Evolutionary conservation across 64 coral and sea anemone genomes (phyloP).

Genomic region (Pachyseris speciosa): DNA sequence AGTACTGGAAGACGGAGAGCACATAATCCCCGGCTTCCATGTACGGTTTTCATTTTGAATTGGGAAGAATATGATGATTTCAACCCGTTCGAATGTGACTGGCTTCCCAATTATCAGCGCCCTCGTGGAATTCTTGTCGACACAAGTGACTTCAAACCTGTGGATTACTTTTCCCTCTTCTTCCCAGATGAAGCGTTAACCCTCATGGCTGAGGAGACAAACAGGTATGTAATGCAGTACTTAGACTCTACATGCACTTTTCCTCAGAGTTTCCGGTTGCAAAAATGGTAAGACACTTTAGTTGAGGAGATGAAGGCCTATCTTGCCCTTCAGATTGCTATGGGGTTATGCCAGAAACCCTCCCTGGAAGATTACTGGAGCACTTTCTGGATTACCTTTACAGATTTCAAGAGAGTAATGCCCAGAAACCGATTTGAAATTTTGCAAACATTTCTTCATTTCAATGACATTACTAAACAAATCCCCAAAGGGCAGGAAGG

Average conservation of each 20-base stretch:
- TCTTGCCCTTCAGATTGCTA: slow-evolving; percentile 73
- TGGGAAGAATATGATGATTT: slow-evolving; percentile 40
- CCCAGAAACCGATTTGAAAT: slow-evolving; percentile 17
- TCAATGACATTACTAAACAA: slow-evolving; percentile 25
- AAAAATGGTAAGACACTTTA: slow-evolving; percentile 57
- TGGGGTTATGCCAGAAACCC: slow-evolving; percentile 71
- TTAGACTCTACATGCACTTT: slow-evolving; percentile 44
- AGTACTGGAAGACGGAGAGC: not conserved
- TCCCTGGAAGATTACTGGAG: slow-evolving; percentile 28
- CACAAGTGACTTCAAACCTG: slow-evolving; percentile 51
- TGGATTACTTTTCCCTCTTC: slow-evolving; percentile 64
- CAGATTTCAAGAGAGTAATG: slow-evolving; percentile 32
- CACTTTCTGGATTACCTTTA: slow-evolving; percentile 27
- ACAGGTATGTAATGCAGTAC: slow-evolving; percentile 47
- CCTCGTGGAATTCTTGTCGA: slow-evolving; percentile 52
- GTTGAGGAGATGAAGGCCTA: slow-evolving; percentile 59
- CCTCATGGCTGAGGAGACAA: slow-evolving; percentile 66
- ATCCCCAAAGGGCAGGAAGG: slow-evolving; percentile 25
- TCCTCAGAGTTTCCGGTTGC: slow-evolving; percentile 24
- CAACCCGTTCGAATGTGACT: slow-evolving; percentile 49
- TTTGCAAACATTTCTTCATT: slow-evolving; percentile 42
- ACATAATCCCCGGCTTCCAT: not conserved
- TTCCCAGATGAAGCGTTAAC: slow-evolving; percentile 67
- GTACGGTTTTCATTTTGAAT: slow-evolving; percentile 11
- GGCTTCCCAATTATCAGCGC: slow-evolving; percentile 45